Conservation (phyloP, 2,888 invertebrate species). For the Euzetes globulus region DNA sequence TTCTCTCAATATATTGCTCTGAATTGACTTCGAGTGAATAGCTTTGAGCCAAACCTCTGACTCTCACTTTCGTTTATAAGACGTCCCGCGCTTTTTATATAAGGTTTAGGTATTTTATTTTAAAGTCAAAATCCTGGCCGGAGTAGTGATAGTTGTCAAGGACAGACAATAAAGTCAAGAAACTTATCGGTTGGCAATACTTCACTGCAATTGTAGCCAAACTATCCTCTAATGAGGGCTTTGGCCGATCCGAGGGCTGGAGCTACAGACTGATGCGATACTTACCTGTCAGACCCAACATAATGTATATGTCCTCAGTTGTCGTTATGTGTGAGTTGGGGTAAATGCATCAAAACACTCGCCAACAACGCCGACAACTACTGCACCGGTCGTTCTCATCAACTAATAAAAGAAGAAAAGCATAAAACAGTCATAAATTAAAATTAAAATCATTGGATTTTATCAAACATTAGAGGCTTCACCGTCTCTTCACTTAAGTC, state of each 20-base stretch:
- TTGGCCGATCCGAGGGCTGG: background rate
- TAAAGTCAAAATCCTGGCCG: slow-evolving; percentile 17
- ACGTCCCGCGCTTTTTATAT: slow-evolving; percentile 4
- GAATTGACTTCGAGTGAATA: background rate
- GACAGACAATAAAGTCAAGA: slow-evolving; percentile 23
- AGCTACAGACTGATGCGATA: background rate
- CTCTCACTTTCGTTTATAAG: background rate
- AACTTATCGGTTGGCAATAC: background rate
- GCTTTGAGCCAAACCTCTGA: background rate
- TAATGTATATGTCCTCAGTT: background rate
- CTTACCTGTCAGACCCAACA: background rate
- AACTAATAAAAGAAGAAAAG: too few relatives aligned
- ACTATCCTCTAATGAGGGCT: slow-evolving; percentile 15
- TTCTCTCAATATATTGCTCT: background rate
- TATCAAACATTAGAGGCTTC: too few relatives aligned
- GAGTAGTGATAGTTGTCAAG: slow-evolving; percentile 9
- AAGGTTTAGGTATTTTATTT: background rate
- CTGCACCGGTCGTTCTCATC: too few relatives aligned
- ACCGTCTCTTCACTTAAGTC: too few relatives aligned
- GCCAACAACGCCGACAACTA: too few relatives aligned
- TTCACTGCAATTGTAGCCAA: background rate
- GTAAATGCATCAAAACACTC: background rate
- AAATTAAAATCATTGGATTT: background rate
- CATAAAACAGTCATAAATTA: background rate
- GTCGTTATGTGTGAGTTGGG: too few relatives aligned